Base-by-base conservation (phyloP, 2,888 invertebrate genomes). In the Mythimna vitellina region DNA sequence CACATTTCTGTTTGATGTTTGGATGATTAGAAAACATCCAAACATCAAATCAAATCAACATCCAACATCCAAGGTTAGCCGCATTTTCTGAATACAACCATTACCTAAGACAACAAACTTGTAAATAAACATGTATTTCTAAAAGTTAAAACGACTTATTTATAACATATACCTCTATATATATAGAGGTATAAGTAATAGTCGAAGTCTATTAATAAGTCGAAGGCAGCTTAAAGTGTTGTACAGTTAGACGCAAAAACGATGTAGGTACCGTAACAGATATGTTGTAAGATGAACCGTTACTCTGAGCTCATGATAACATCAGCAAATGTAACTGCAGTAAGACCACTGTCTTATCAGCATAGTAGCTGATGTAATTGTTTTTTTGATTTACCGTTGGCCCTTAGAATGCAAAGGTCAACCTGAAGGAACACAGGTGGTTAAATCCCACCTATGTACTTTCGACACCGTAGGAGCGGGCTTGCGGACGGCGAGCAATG, bases 211-310 rank as follows among this genome's bases (percentile, higher is more conserved):
- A n/a, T n/a, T 38, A 63, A 66, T 42, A 65, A 71, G 38, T 58
- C 51, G n/a, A 51, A 71, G 42, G 29, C 56, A 49, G 42, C n/a
- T 53, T 38, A 17, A 56, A 64, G 20, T 25, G 5, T 74, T 35
- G 22, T 49, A 65, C 78, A 71, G 69, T 80, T 70, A 78, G 10
- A 35, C 63, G 49, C 29, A 78, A 80, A 81, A 82, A 70, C 60
- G 29, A 58, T 61, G 64, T n/a, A n/a, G n/a, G n/a, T 80, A 80
- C 80, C 82, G 80, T 80, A 80, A 73, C 53, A n/a, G 10, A n/a
- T 54, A 25, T 57, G 72, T 64, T 69, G 42, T 70, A 72, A 73
- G 60, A 54, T 51, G 25, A 60, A 57, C 80, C 60, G 80, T 81
- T 80, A 81, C 25, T 61, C 46, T 17, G 56, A 73, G 72, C 61